Evolutionary conservation across 53 echinoderm and acorn worm species (phyloP).

Genomic region (Stichopus horrens): DNA sequence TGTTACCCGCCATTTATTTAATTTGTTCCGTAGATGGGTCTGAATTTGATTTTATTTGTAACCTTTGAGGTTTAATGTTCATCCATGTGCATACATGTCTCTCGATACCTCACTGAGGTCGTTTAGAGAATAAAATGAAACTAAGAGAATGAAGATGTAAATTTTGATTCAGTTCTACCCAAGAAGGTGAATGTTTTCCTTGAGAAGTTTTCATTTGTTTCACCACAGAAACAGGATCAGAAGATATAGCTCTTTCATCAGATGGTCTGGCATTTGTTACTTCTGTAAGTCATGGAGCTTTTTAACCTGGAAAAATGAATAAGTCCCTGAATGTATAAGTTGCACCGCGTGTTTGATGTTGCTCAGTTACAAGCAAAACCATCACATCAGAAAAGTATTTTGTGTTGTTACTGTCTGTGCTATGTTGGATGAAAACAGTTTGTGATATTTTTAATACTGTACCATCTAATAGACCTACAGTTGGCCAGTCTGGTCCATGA

Average conservation of each 20-base stretch:
- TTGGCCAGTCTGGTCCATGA: no score
- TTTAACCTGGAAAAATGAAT: no score
- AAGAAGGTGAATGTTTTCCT: not conserved
- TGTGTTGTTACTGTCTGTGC: no score
- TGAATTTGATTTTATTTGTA: not conserved
- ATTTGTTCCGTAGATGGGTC: not conserved
- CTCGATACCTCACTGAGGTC: no score
- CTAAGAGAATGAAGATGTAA: not conserved
- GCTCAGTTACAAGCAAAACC: no score
- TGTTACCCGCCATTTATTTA: not conserved
- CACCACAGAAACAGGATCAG: conserved; percentile 25
- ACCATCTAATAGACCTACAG: no score
- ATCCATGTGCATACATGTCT: no score
- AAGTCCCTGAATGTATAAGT: no score
- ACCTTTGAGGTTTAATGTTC: not conserved
- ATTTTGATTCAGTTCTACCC: not conserved
- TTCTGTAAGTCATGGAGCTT: conserved; percentile 1
- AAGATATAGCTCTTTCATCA: conserved; percentile 26
- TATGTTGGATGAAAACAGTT: no score
- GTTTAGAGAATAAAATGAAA: not conserved
- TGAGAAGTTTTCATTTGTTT: not conserved
- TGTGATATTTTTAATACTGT: no score
- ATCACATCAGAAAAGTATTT: no score
- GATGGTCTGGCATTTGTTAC: conserved; percentile 33
- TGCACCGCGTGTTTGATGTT: no score